phyloP scores from a whole-genome alignment of 2,113 vertebrate genomes.

The Mus pahari region DNA sequence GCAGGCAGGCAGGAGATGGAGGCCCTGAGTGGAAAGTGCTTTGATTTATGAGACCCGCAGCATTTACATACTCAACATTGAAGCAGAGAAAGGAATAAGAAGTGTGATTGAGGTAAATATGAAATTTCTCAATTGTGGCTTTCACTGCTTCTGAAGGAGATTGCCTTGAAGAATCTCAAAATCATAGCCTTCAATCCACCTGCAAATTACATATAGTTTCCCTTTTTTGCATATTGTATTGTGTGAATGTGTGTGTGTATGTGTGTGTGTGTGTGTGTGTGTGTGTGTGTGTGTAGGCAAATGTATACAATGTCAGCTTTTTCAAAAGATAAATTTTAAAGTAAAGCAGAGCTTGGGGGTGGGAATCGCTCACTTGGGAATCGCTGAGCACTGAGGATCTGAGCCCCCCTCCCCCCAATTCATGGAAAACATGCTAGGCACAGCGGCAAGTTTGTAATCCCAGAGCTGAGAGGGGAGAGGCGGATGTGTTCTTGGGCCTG shows the following conservation, averaged over 20 bases:
- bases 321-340: constrained; percentile 47
- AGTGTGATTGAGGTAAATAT: constrained; percentile 61
- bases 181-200: constrained; percentile 61
- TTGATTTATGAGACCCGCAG: constrained; percentile 70
- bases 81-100: constrained; percentile 63
- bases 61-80: constrained; percentile 75
- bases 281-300: neutral
- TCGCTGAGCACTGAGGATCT: neutral
- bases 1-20: constrained; percentile 71
- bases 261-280: neutral
- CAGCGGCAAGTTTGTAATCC: neutral
- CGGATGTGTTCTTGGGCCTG: neutral
- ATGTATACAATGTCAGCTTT: neutral
- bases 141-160: constrained; percentile 43
- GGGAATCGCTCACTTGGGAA: neutral
- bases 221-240: constrained; percentile 33
- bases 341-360: neutral
- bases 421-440: neutral
- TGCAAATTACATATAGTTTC: constrained; percentile 60
- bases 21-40: constrained; percentile 71
- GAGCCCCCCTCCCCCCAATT: neutral
- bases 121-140: constrained; percentile 72
- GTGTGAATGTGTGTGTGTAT: neutral
- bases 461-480: neutral
- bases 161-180: constrained; percentile 59